These are phyloP conservation scores for Lipotes vexillifer DNA, from an alignment of 2,113 vertebrate genomes.

Conservation along the genomic window DNA sequence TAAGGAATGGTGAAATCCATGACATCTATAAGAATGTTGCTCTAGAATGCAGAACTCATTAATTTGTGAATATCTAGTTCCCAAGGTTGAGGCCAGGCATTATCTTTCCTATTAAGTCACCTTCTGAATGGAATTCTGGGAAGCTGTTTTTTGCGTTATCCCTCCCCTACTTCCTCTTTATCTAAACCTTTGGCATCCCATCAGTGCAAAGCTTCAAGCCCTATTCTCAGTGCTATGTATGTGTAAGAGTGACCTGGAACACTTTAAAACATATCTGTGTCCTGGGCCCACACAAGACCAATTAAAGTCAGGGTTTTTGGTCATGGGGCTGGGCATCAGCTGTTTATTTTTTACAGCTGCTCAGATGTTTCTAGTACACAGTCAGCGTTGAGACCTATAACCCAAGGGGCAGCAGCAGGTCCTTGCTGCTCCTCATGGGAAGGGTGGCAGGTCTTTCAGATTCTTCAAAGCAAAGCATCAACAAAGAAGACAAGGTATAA, in stretches of 20 bases:
- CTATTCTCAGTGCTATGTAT: background rate
- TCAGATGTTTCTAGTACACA: background rate
- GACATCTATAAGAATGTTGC: background rate
- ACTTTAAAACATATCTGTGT: background rate
- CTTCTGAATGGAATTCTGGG: background rate
- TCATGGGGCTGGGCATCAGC: background rate
- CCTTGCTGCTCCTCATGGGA: background rate
- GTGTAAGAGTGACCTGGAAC: background rate
- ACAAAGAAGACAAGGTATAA: background rate
- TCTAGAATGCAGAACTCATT: background rate
- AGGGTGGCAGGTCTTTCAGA: background rate
- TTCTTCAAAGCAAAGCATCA: background rate
- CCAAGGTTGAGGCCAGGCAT: background rate
- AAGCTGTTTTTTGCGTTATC: background rate
- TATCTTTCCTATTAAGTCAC: background rate
- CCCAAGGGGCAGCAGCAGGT: background rate
- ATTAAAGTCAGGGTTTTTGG: background rate
- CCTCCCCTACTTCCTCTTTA: background rate
- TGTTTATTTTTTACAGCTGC: background rate
- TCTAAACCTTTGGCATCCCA: background rate
- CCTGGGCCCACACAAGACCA: background rate
- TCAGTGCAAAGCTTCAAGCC: background rate
- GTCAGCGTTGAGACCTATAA: no score
- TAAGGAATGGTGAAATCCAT: background rate
- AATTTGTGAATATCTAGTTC: background rate